These are phyloP conservation scores for Tetheella fluctuosa DNA, from an alignment of 2,888 invertebrate species.

Conservation along the genomic window DNA sequence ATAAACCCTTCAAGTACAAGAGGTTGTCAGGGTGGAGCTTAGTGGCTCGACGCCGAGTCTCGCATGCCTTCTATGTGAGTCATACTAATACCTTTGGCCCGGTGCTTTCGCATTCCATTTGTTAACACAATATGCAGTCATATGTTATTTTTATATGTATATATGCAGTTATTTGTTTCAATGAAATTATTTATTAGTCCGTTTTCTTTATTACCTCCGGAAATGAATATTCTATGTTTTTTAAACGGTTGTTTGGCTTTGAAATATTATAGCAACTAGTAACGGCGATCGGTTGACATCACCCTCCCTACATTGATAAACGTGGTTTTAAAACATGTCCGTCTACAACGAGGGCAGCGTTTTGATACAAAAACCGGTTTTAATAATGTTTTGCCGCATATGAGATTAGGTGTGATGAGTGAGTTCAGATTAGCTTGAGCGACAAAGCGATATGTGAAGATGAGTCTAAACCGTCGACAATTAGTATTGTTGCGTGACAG, in stretches of 20 bases:
- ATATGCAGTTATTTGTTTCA: slow-evolving; percentile 25
- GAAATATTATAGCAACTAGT: neutral
- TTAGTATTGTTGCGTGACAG: slow-evolving; percentile 74
- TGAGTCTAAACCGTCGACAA: slow-evolving; percentile 54
- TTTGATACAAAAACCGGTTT: slow-evolving; percentile 66
- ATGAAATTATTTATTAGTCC: slow-evolving; percentile 18
- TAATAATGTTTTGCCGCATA: slow-evolving; percentile 52
- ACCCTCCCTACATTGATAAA: slow-evolving; percentile 37
- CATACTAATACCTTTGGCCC: slow-evolving; percentile 63
- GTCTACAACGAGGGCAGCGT: slow-evolving; percentile 51
- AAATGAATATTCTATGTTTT: neutral
- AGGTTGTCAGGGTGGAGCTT: slow-evolving; percentile 50
- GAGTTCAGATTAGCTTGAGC: slow-evolving; percentile 22
- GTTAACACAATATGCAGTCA: slow-evolving; percentile 35
- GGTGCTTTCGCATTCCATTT: slow-evolving; percentile 70
- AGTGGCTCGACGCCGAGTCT: slow-evolving; percentile 53
- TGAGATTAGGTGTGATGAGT: slow-evolving; percentile 48
- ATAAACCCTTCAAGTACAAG: slow-evolving; percentile 27
- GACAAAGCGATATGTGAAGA: slow-evolving; percentile 35
- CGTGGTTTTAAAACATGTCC: slow-evolving; percentile 52
- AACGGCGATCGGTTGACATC: slow-evolving; percentile 24
- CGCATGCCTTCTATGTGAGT: slow-evolving; percentile 74
- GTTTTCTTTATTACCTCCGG: slow-evolving; percentile 1
- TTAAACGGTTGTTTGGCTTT: neutral
- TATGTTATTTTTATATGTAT: no score